These are phyloP conservation scores for Spilosoma lubricipeda DNA, from an alignment of 2,888 invertebrate species.

Conservation along the genomic window DNA sequence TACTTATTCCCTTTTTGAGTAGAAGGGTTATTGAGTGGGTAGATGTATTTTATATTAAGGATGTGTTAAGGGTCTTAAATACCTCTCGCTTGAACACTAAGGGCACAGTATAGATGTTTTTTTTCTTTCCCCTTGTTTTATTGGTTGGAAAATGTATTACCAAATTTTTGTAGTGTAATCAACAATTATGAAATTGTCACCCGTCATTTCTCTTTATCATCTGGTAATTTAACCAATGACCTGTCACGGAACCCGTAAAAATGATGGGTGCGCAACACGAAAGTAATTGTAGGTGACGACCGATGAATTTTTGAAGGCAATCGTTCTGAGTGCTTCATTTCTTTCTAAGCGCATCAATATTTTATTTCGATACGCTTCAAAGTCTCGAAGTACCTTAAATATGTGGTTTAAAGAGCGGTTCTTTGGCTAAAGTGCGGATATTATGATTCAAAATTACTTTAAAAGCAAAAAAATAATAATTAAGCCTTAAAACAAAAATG, in stretches of 20 bases:
- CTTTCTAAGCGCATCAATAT: too few species aligned
- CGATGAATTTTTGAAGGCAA: conserved; percentile 49
- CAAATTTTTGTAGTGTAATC: too few species aligned
- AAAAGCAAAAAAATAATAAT: too few species aligned
- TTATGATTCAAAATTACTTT: too few species aligned
- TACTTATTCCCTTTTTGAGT: conserved; percentile 17
- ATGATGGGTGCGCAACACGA: conserved; percentile 16
- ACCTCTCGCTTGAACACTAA: neutral
- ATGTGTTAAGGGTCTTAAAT: neutral
- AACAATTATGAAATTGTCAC: neutral
- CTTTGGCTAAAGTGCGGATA: too few species aligned
- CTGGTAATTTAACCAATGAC: conserved; percentile 15
- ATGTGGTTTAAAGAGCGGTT: neutral
- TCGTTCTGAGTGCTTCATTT: conserved; percentile 44
- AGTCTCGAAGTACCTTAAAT: neutral
- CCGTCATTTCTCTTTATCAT: neutral
- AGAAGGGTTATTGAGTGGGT: conserved; percentile 20
- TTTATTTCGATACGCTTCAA: neutral
- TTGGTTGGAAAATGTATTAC: too few species aligned
- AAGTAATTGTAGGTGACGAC: conserved; percentile 31
- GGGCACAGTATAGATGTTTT: too few species aligned
- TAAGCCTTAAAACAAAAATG: too few species aligned
- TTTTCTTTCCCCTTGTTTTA: neutral
- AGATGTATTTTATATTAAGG: conserved; percentile 1
- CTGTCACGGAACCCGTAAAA: conserved; percentile 22